These are phyloP conservation scores for Dynastes hyllus DNA, from an alignment of 2,888 invertebrate genomes.

Conservation along the genomic window DNA sequence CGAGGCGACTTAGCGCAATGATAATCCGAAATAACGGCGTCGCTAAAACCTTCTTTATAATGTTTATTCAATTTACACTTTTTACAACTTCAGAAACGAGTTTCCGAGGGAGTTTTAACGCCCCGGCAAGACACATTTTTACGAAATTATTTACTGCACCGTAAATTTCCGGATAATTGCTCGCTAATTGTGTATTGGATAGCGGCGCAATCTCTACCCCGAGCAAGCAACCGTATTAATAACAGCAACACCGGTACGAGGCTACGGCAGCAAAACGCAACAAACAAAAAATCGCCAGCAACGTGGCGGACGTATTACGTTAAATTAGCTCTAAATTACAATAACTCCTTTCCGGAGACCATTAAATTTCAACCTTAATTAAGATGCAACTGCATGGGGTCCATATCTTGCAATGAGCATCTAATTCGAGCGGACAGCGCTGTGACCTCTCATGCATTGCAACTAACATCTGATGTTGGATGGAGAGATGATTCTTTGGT, in stretches of 20 bases:
- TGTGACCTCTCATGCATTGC: conserved; percentile 37
- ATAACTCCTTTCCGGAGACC: conserved; percentile 49
- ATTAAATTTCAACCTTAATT: conserved; percentile 52
- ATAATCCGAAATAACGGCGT: conserved; percentile 41
- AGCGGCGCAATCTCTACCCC: conserved; percentile 43
- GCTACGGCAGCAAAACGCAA: not conserved
- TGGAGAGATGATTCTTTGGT: not conserved
- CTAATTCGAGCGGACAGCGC: conserved; percentile 51
- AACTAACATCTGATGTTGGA: not conserved
- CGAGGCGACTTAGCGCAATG: conserved; percentile 22
- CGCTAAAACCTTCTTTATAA: conserved; percentile 44
- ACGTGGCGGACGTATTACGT: conserved; percentile 37
- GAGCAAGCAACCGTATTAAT: conserved; percentile 34
- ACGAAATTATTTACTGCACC: conserved; percentile 43
- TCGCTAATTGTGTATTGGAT: conserved; percentile 47
- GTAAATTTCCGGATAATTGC: conserved; percentile 48
- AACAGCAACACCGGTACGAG: not conserved
- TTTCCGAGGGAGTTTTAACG: conserved; percentile 40
- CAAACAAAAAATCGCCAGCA: conserved; percentile 28
- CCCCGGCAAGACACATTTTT: conserved; percentile 43
- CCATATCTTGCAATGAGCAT: conserved; percentile 50
- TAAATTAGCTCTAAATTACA: conserved; percentile 51
- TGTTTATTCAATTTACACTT: conserved; percentile 47
- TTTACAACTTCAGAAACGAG: conserved; percentile 39
- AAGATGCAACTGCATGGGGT: conserved; percentile 51